These are phyloP conservation scores for Psephotus haematonotus DNA, from an alignment of 2,113 vertebrate genomes.

Conservation along the genomic window DNA sequence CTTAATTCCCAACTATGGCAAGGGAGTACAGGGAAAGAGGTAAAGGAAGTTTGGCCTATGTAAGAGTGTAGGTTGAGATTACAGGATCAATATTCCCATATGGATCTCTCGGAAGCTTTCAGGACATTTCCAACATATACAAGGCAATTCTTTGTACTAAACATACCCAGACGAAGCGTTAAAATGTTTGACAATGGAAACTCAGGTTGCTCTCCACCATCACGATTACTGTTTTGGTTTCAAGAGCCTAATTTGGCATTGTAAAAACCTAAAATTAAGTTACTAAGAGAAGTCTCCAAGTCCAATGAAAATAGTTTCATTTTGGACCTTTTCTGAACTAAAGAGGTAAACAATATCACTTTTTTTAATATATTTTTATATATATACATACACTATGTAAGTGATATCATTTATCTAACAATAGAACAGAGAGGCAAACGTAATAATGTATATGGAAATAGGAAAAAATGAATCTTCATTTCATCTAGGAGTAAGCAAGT, in stretches of 20 bases:
- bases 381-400: background rate
- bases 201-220: background rate
- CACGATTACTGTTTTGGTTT: background rate
- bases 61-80: background rate
- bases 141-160: background rate
- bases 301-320: background rate
- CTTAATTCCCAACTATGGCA: background rate
- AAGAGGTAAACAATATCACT: background rate
- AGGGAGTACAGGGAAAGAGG: background rate
- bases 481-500: background rate
- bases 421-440: background rate
- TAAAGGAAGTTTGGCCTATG: background rate
- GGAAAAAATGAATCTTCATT: slow-evolving; percentile 4
- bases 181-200: background rate
- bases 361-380: background rate
- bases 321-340: background rate
- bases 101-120: background rate
- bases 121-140: background rate
- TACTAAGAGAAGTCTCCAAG: background rate
- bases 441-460: background rate
- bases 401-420: background rate
- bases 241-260: background rate
- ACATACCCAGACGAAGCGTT: background rate
- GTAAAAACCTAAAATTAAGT: background rate
- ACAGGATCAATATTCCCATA: background rate